Percentiles rank a stretch among this genome's conserved stretches.
phyloP scores from a whole-genome alignment of 2,797 vertebrate species.

The Heteromormyrus szaboi region DNA sequence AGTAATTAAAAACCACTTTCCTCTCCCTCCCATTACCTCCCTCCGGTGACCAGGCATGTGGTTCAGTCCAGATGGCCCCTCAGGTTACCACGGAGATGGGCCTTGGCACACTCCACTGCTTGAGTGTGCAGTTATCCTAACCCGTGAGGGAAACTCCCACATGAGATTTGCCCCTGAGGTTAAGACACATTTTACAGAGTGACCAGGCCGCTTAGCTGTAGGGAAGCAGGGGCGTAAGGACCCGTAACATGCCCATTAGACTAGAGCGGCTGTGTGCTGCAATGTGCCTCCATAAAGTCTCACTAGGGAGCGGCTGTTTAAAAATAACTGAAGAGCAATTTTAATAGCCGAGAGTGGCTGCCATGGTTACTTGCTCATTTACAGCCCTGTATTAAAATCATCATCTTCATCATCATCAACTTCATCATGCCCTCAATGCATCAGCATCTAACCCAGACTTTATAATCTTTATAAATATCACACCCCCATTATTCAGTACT shows the following conservation, averaged over 20 bases:
- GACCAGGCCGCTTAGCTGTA: neutral
- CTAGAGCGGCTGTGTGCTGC: neutral
- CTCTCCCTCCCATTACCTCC: neutral
- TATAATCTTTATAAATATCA: neutral
- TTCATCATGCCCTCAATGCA: neutral
- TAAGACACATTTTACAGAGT: neutral
- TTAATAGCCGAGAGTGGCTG: neutral
- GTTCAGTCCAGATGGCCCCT: neutral
- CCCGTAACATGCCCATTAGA: neutral
- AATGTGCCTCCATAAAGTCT: neutral
- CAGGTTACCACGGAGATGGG: neutral
- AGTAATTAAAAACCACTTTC: slow-evolving; percentile 7
- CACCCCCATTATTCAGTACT: neutral
- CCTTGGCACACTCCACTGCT: neutral
- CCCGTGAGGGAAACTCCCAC: neutral
- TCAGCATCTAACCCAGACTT: neutral
- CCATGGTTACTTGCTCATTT: slow-evolving; percentile 3
- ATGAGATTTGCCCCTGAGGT: neutral
- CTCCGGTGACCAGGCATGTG: neutral
- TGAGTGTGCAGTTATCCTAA: neutral
- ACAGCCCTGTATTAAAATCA: neutral
- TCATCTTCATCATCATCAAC: neutral
- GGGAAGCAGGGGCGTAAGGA: neutral
- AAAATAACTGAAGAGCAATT: neutral
- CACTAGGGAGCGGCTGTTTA: neutral